phyloP scores from a whole-genome alignment of 2,113 vertebrate species.

The Onychostruthus taczanowskii region DNA sequence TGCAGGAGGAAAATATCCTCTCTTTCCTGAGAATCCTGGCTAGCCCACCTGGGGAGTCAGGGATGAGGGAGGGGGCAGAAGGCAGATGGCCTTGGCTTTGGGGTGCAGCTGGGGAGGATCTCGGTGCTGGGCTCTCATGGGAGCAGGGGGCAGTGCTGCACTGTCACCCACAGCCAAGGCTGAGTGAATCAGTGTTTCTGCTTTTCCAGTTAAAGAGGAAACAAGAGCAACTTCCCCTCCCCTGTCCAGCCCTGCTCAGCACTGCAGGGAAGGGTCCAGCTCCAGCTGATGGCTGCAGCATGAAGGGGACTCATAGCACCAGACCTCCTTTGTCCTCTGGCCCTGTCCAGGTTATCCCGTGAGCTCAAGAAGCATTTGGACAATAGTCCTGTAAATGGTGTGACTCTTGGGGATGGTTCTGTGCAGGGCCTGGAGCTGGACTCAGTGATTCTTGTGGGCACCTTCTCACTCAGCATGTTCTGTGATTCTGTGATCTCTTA shows the following conservation, averaged over 20 bases:
- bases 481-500: not conserved
- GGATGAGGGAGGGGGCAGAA: not conserved
- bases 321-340: not conserved
- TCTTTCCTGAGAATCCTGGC: not conserved
- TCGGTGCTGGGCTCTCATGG: accelerated
- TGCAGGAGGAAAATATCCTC: not conserved
- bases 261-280: not conserved
- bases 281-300: accelerated
- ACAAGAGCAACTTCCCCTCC: not conserved
- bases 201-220: conserved; percentile 39
- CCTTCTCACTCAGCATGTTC: not conserved
- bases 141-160: conserved; percentile 23
- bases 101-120: not conserved
- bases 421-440: not conserved
- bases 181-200: conserved; percentile 35
- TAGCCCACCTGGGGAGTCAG: not conserved
- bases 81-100: not conserved
- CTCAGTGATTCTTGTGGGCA: accelerated
- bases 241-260: not conserved
- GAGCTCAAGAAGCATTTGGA: not conserved
- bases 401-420: not conserved
- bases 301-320: not conserved
- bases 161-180: not conserved
- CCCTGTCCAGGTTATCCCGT: accelerated
- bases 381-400: not conserved